Base-by-base conservation (phyloP, 2,888 invertebrate genomes). In the Aphodius sticticus region DNA sequence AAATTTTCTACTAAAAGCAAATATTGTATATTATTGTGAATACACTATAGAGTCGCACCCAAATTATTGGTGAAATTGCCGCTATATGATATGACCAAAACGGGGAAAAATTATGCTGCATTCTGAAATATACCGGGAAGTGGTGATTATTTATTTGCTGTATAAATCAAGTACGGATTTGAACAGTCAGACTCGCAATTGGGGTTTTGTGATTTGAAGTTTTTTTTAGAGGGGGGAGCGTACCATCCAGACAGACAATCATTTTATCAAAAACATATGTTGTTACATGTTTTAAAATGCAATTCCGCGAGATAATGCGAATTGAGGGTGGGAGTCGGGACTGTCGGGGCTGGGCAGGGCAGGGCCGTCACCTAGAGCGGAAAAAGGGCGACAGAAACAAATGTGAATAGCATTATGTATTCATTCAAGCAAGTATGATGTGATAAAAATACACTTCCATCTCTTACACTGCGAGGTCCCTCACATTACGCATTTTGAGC, bases 371-470 rank as follows among this genome's bases (percentile, higher is more conserved):
- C 35, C 74, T n/a, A 69, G 26, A 69, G 16, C 69, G 76, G 77
- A 77, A 76, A 76, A 79, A 78, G 87, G 85, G 87, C 87, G 88
- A 88, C 89, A 88, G 87, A 88, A 89, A 89, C 88, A 89, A 89
- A 89, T 89, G 89, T 88, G 89, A 89, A 89, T 89, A 86, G 84
- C 87, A 89, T 88, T 89, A 88, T 84, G 87, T 87, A 87, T 88
- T 88, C 88, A 88, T 88, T 88, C 88, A 86, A 84, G 86, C 87
- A 86, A 85, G 85, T 79, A 79, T 78, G 81, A 83, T 83, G 83
- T 78, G 83, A 83, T 82, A 81, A 83, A 83, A 83, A 83, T 82
- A 81, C 82, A 81, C 80, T 82, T 79, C 81, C 53, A 70, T 53
- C 69, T 76, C 78, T 78, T 72, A 53, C 12, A 53, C 53, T 9